phyloP scores from a whole-genome alignment of 1,140 invertebrate genomes.

The Paramacrobiotus metropolitanus region DNA sequence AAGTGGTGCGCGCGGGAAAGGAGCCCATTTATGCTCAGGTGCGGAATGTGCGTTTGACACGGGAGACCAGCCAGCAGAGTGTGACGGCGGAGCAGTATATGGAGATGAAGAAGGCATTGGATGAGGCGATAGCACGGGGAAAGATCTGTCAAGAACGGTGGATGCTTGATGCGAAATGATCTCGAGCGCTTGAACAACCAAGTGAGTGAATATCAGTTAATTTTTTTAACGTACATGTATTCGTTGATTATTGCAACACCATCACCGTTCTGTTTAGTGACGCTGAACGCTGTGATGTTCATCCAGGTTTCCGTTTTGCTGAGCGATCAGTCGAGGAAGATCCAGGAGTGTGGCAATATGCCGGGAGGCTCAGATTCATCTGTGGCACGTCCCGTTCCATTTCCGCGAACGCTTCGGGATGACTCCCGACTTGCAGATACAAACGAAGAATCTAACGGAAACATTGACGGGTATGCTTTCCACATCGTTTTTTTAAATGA shows the following conservation, averaged over 20 bases:
- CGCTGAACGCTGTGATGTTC: background rate
- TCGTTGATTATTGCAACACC: background rate
- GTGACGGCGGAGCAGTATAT: background rate
- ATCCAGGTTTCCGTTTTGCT: background rate
- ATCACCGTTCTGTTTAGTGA: too few relatives aligned
- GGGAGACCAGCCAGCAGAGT: constrained; percentile 13
- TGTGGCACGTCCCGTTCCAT: background rate
- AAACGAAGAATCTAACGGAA: too few relatives aligned
- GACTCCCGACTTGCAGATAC: too few relatives aligned
- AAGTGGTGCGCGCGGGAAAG: background rate
- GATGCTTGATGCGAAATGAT: constrained; percentile 17
- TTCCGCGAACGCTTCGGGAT: too few relatives aligned
- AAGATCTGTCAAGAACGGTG: background rate
- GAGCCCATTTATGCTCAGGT: background rate
- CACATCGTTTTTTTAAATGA: too few relatives aligned
- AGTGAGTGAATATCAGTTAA: background rate
- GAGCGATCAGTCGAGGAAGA: background rate
- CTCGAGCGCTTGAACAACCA: background rate
- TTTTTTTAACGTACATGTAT: background rate
- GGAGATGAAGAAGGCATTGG: background rate
- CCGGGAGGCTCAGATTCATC: background rate
- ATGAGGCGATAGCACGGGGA: background rate
- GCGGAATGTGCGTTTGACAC: constrained; percentile 7
- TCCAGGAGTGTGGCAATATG: background rate
- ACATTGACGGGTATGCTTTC: too few relatives aligned